phyloP scores from a whole-genome alignment of 2,113 vertebrate species.

The Cryptomyrus ogoouensis region DNA sequence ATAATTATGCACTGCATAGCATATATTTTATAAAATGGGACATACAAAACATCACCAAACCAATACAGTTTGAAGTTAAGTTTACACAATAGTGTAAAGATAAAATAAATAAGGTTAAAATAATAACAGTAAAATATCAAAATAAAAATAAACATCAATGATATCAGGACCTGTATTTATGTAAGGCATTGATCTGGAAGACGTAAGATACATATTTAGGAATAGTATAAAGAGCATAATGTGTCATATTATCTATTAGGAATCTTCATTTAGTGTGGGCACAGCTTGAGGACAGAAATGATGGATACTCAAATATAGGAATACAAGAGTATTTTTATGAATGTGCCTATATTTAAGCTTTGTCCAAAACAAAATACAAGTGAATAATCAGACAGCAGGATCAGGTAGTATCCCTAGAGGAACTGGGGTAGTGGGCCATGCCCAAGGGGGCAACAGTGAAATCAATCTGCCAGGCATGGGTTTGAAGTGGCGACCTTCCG shows the following conservation, averaged over 20 bases:
- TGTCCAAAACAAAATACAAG: neutral
- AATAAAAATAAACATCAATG: neutral
- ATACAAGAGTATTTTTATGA: neutral
- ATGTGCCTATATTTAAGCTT: neutral
- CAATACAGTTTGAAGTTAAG: neutral
- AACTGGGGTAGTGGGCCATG: neutral
- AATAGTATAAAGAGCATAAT: neutral
- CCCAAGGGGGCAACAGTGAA: neutral
- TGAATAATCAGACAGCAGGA: neutral
- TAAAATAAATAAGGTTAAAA: neutral
- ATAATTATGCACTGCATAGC: neutral
- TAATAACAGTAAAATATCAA: neutral
- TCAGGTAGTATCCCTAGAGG: neutral
- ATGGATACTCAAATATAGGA: neutral
- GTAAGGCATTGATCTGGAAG: neutral
- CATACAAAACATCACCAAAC: neutral
- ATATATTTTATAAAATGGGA: neutral
- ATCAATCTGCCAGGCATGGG: neutral
- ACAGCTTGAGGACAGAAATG: neutral
- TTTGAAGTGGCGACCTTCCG: neutral
- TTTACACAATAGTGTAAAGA: neutral
- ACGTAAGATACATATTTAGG: neutral
- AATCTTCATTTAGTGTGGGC: neutral
- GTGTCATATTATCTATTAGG: neutral
- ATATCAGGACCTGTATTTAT: neutral